Percentiles rank a stretch among this genome's conserved stretches.
Conservation (phyloP, 2,797 vertebrate genomes). For the Cynopterus sphinx region DNA sequence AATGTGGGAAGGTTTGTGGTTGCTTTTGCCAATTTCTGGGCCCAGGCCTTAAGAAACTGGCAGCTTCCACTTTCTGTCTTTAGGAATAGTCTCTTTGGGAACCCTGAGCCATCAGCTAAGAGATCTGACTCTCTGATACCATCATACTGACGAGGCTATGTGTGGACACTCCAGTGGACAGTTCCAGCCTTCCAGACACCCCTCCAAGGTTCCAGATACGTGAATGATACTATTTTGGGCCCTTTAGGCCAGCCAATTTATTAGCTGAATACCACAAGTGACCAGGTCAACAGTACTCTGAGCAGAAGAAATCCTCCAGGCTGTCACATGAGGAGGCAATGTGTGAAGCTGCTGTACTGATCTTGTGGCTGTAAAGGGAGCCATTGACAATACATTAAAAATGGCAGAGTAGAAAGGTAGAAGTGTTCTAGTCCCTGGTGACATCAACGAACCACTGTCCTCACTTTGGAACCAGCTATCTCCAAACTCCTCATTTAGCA, state of each 20-base stretch:
- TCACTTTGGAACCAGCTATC: neutral
- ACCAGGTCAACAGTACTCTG: neutral
- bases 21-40: neutral
- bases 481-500: neutral
- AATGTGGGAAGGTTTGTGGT: neutral
- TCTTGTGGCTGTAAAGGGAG: neutral
- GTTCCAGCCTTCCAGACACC: neutral
- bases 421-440: neutral
- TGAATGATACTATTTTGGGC: neutral
- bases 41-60: neutral
- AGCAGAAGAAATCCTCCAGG: neutral
- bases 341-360: neutral
- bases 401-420: neutral
- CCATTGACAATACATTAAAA: neutral
- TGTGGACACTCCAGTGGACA: neutral
- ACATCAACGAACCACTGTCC: neutral
- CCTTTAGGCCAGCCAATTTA: neutral
- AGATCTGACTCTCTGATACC: neutral
- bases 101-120: neutral
- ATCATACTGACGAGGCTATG: neutral
- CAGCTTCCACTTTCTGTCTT: neutral
- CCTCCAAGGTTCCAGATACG: neutral
- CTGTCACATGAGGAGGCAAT: neutral
- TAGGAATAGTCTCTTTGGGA: neutral
- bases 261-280: neutral